Conservation (phyloP, 2,888 invertebrate species). For the Strigamia transsilvanica region DNA sequence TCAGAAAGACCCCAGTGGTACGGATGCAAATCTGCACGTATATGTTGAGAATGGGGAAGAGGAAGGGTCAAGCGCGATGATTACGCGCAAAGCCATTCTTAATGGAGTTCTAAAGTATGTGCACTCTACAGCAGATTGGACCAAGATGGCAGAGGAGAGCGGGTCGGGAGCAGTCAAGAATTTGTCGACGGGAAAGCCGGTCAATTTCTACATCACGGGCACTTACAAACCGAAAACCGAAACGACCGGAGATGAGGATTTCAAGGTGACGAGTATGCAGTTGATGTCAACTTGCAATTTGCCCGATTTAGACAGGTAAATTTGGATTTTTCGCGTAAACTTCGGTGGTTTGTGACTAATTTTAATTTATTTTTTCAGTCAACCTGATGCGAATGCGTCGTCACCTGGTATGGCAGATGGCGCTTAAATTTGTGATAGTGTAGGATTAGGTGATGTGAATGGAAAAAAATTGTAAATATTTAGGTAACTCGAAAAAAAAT, state of each 20-base stretch:
- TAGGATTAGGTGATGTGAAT: not conserved
- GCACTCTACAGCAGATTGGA: constrained; percentile 6
- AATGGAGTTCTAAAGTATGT: constrained; percentile 41
- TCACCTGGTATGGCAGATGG: not conserved
- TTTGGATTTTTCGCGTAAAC: not conserved
- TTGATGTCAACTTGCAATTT: constrained; percentile 28
- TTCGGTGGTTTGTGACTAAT: not conserved
- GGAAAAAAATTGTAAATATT: constrained; percentile 35
- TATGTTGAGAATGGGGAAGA: not conserved
- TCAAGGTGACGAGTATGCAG: constrained; percentile 41
- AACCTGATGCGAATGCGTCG: not conserved
- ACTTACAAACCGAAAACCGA: constrained; percentile 37
- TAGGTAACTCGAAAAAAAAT: not conserved
- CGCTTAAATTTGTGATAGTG: not conserved
- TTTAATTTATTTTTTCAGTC: not conserved
- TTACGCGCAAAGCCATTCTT: constrained; percentile 8
- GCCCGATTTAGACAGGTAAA: not conserved
- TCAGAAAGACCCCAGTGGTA: not conserved
- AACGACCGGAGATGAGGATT: not conserved
- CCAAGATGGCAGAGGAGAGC: not conserved
- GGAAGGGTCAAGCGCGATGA: not conserved
- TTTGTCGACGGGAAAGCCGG: not conserved
- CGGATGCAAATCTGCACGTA: not conserved
- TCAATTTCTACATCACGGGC: constrained; percentile 38
- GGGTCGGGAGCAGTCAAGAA: not conserved